A percentile compares a stretch with the other conserved stretches of the same genome.
These are phyloP conservation scores for Nipponacmea schrenckii DNA, from an alignment of 2,888 invertebrate species.

Conservation along the genomic window DNA sequence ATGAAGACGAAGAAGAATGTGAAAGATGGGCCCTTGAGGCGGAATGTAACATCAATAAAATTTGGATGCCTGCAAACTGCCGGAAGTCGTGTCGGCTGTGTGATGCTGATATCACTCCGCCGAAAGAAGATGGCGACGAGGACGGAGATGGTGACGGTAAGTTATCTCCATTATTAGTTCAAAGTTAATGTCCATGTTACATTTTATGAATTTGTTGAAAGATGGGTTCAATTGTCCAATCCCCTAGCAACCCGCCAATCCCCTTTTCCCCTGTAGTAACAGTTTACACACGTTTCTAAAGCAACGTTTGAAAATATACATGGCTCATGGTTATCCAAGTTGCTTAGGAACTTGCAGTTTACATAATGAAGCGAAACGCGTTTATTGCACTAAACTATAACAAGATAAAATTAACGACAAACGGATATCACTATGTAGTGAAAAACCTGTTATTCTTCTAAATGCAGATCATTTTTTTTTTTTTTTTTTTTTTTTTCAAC, in stretches of 20 bases:
- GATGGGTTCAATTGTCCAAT: background rate
- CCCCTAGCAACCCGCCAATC: no score
- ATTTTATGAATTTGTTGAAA: background rate
- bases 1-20: conserved; percentile 26
- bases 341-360: no score
- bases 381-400: no score
- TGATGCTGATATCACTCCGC: conserved; percentile 19
- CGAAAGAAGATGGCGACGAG: conserved; percentile 15
- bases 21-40: conserved; percentile 33
- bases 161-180: background rate
- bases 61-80: conserved; percentile 41
- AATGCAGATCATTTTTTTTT: no score
- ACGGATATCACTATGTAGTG: no score
- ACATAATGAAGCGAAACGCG: no score
- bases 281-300: no score
- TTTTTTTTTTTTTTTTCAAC: background rate
- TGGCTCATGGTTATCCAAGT: no score
- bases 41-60: conserved; percentile 34
- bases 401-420: no score
- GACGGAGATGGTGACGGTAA: conserved; percentile 30
- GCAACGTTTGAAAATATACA: no score
- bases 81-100: conserved; percentile 36
- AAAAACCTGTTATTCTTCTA: no score
- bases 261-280: no score
- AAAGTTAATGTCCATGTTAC: background rate